Base-by-base conservation (phyloP, 2,888 invertebrate genomes). In the Cataglyphis albicans region DNA sequence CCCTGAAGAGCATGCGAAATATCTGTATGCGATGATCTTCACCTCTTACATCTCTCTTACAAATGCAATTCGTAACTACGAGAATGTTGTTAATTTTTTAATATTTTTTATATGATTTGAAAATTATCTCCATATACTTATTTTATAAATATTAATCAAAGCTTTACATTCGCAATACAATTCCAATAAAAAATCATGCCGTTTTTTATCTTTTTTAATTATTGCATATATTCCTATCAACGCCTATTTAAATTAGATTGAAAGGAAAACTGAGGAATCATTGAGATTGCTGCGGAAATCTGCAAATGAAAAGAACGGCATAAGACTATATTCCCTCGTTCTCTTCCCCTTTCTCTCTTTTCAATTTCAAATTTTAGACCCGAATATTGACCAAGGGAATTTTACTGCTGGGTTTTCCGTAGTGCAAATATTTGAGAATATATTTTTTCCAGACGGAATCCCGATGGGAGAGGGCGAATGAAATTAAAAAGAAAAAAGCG, bases 331-430 rank as follows among this genome's bases (percentile, higher is more conserved):
- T 41, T 41, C 12, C 12, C 12, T 2, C 18, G 48, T 48, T 48
- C 48, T 48, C 48, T 48, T 18, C 29, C 29, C 38, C 35, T 57
- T 35, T 5, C 55, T 38, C 41, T 29, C 57, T 35, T 81, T 72
- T 81, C 81, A 83, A 81, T 83, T 72, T 64, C 38, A 57, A 55
- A 84, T 70, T 75, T 74, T 21, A 18, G 74, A 64, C 44, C 4
- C 35, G 35, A 15, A 68, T 68, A 48, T 70, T 44, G 81, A 32
- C 9, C 7, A 52, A 52, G 32, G 21, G 61, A 32, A 18, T 35
- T n/a, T 3, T 6, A n/a, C 12, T 25, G 48, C 75, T 44, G 61
- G 25, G 3, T 67, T 63, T 38, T 38, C 25, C 21, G 41, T 12
- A 29, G 38, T 18, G 48, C 38, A n/a, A 29, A 29, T 63, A 59